A percentile compares a stretch with the other conserved stretches of the same genome.
phyloP scores from a whole-genome alignment of 2,113 vertebrate species.

The Rynchops niger region DNA sequence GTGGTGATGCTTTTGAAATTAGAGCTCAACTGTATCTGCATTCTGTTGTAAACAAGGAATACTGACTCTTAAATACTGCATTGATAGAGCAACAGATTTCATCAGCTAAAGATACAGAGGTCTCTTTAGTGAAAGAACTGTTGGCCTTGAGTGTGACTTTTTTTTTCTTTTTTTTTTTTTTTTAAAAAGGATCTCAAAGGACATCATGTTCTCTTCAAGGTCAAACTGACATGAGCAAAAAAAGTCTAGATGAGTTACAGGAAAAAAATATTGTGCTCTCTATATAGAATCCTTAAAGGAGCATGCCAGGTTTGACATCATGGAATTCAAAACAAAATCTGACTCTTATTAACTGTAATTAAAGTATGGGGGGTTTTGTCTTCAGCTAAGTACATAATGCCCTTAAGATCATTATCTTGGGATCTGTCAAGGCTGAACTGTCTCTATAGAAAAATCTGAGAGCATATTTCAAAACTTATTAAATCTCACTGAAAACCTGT shows the following conservation, averaged over 20 bases:
- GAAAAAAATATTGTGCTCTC: constrained; percentile 12
- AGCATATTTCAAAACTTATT: constrained; percentile 10
- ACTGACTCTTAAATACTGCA: neutral
- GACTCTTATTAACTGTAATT: constrained; percentile 73
- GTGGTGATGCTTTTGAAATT: neutral
- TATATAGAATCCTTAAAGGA: constrained; percentile 43
- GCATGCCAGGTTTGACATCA: constrained; percentile 65
- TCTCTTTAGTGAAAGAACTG: constrained; percentile 17
- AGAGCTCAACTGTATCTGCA: neutral
- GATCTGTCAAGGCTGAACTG: constrained; percentile 23
- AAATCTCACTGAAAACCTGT: neutral
- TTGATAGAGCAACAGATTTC: constrained; percentile 6
- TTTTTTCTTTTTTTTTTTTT: neutral
- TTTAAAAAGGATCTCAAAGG: neutral
- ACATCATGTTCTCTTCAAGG: constrained; percentile 71
- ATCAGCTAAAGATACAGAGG: neutral
- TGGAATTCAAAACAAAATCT: constrained; percentile 73
- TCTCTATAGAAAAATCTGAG: constrained; percentile 16
- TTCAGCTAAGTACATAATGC: constrained; percentile 68
- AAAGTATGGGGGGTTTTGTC: constrained; percentile 31
- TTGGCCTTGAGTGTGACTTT: constrained; percentile 40
- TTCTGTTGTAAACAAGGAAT: neutral
- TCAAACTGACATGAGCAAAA: constrained; percentile 73
- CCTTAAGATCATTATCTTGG: constrained; percentile 65
- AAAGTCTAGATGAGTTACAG: constrained; percentile 60